These are phyloP conservation scores for Fabriciana adippe DNA, from an alignment of 2,888 invertebrate genomes.

Conservation along the genomic window DNA sequence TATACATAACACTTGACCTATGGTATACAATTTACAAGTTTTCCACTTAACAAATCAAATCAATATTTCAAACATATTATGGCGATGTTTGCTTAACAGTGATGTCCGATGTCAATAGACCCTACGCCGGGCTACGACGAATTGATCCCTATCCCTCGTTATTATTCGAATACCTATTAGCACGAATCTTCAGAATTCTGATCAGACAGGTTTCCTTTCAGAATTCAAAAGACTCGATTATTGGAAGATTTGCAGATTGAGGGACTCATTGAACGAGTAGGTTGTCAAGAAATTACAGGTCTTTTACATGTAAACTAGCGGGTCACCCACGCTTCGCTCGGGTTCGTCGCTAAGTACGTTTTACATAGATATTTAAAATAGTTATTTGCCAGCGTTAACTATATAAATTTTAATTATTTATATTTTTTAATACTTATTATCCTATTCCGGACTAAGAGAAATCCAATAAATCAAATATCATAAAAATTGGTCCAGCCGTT, in stretches of 20 bases:
- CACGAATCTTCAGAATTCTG: slow-evolving; percentile 30
- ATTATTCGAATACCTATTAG: slow-evolving; percentile 23
- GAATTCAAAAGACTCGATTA: slow-evolving; percentile 25
- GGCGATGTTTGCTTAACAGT: not conserved
- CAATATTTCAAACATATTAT: slow-evolving; percentile 1
- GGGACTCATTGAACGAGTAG: slow-evolving; percentile 1
- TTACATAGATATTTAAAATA: no score
- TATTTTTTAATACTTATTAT: no score
- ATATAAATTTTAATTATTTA: no score
- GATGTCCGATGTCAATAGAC: slow-evolving; percentile 24
- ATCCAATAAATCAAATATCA: no score
- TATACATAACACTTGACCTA: no score
- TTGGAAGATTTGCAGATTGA: slow-evolving; percentile 21
- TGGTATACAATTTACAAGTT: not conserved
- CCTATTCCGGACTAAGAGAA: no score
- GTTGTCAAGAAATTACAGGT: slow-evolving; percentile 7
- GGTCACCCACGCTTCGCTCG: no score
- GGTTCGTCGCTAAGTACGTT: no score
- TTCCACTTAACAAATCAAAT: slow-evolving; percentile 1
- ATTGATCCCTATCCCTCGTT: slow-evolving; percentile 13
- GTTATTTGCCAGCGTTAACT: no score
- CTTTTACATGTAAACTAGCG: slow-evolving; percentile 6
- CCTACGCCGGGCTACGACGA: slow-evolving; percentile 3
- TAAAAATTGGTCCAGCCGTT: no score
- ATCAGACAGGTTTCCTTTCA: slow-evolving; percentile 19